These are phyloP conservation scores for Sebastes kiyomatsui DNA, from an alignment of 2,797 vertebrate genomes.

Conservation along the genomic window DNA sequence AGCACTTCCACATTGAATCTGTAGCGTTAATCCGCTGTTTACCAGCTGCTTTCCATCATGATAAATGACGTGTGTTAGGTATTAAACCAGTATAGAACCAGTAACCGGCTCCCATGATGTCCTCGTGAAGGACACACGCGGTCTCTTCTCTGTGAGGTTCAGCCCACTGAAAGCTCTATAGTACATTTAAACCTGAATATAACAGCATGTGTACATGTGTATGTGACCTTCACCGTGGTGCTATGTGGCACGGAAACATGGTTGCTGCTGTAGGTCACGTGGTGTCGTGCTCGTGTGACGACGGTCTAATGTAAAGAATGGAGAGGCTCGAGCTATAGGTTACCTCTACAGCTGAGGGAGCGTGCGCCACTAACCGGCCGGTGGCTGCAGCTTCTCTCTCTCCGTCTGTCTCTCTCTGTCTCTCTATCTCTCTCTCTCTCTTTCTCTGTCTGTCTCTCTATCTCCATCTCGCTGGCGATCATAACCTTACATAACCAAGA, in stretches of 20 bases:
- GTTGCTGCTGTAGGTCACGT: conserved; percentile 66
- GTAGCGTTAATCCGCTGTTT: background rate
- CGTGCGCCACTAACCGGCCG: background rate
- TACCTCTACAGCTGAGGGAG: background rate
- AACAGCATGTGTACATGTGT: background rate
- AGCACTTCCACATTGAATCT: background rate
- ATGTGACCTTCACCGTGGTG: conserved; percentile 70
- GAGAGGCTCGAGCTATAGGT: background rate
- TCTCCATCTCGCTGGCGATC: too few species aligned
- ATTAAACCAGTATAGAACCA: background rate
- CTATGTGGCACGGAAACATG: conserved; percentile 38
- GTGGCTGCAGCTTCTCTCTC: background rate
- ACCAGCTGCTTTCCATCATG: background rate
- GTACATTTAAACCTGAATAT: accelerated
- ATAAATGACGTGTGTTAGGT: background rate
- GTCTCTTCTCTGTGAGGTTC: background rate
- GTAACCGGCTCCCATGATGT: background rate
- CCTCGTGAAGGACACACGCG: too few species aligned
- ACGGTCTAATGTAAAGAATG: background rate
- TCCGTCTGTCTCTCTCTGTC: too few species aligned
- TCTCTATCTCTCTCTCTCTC: accelerated
- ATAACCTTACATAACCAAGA: background rate
- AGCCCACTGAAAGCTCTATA: accelerated
- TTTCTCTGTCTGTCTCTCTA: accelerated
- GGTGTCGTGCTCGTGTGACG: conserved; percentile 31